These are phyloP conservation scores for Aphaenogaster rudis DNA, from an alignment of 1,140 invertebrate genomes.

Conservation along the genomic window DNA sequence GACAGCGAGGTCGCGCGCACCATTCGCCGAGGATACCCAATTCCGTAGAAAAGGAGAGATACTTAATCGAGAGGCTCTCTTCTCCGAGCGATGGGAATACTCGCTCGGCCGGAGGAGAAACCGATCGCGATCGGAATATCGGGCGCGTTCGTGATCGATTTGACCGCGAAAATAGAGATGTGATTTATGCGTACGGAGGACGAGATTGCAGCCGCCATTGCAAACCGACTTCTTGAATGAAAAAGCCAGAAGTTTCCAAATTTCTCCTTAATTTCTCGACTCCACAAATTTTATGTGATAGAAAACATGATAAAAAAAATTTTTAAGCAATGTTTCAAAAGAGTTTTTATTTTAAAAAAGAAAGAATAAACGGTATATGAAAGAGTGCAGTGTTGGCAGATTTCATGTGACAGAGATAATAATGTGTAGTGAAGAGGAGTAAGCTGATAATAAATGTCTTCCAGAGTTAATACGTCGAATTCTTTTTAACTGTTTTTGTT, in stretches of 20 bases:
- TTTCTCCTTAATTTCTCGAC: background rate
- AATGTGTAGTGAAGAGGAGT: background rate
- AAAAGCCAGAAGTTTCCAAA: background rate
- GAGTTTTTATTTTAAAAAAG: background rate
- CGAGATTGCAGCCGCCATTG: background rate
- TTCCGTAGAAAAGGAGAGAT: conserved; percentile 74
- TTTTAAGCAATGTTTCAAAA: background rate
- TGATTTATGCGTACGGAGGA: background rate
- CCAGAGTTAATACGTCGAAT: background rate
- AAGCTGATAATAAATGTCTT: background rate
- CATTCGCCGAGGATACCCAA: conserved; percentile 74
- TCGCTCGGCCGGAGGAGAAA: conserved; percentile 49
- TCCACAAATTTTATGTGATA: background rate
- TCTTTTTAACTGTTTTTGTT: background rate
- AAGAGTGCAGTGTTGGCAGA: background rate
- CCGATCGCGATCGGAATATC: conserved; percentile 49
- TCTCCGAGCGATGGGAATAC: conserved; percentile 57
- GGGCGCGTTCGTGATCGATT: conserved; percentile 21
- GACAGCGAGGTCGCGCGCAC: conserved; percentile 74
- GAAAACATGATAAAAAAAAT: background rate
- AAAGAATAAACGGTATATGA: background rate
- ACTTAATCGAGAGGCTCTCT: conserved; percentile 64
- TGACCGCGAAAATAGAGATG: conserved; percentile 22
- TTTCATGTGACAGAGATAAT: background rate
- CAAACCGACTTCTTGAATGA: background rate